Base-by-base conservation (phyloP, 1,140 invertebrate genomes). In the Drosophila mauritiana region DNA sequence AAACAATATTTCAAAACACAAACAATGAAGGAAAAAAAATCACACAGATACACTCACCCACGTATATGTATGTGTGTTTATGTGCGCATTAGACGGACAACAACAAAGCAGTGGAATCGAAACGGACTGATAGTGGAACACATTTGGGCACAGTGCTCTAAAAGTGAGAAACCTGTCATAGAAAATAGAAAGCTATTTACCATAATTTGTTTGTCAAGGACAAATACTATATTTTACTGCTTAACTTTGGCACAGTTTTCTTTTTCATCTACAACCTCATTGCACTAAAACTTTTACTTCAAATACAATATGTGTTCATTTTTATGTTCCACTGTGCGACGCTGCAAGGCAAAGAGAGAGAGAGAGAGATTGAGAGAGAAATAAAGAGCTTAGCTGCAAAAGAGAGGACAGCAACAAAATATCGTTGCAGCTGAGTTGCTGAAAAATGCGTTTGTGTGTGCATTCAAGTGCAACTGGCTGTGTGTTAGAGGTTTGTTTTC, bases 101-200 rank as follows among this genome's bases (percentile, higher is more conserved):
- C 74, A 78, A 73, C 76, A 79, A 80, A 76, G 52, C 58, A 56
- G 46, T 74, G 45, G 62, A 65, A 80, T 52, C 55, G 76, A 78
- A 84, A 84, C 77, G 45, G 63, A 67, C 69, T 89, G 79, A 89
- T 89, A 88, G 58, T 84, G 84, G 59, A 88, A 88, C 83, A 88
- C 43, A 69, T 59, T 80, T 43, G 34, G 42, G 52, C 51, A 81
- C 73, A 75, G 68, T 86, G 68, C 48, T 1, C 15, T 0, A 34
- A 15, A 34, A 54, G 25, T 36, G 6, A 22, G 13, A 10, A 52
- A 15, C 3, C 11, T 39, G 10, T 13, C 37, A 39, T 39, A 39
- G 37, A 13, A 39, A 39, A 12, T 4, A 13, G 12, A 13, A 39
- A 5, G 37, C 13, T 39, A 37, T 39, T 13, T 39, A 13, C 12